Conservation (phyloP, 2,888 invertebrate genomes). For the Margaritifera margaritifera region DNA sequence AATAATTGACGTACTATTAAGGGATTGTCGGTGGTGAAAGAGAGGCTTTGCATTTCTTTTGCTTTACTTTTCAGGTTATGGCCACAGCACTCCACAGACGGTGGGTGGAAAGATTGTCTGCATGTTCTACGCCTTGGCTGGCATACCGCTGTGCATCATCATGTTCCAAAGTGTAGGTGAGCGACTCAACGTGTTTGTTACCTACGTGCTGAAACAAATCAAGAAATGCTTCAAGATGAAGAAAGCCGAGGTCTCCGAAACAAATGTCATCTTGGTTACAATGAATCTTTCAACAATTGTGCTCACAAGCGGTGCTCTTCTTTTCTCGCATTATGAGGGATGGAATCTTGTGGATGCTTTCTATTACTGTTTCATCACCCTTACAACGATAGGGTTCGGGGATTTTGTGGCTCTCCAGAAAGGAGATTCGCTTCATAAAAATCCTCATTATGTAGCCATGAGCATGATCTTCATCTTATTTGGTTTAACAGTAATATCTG, state of each 20-base stretch:
- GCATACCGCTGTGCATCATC: slow-evolving; percentile 95
- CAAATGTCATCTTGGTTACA: slow-evolving; percentile 91
- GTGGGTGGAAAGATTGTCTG: slow-evolving; percentile 98
- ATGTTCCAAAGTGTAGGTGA: slow-evolving; percentile 99
- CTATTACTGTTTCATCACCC: slow-evolving; percentile 98
- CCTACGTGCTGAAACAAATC: slow-evolving; percentile 90
- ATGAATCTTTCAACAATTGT: slow-evolving; percentile 90
- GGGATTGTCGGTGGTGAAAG: too few species aligned
- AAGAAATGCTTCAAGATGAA: slow-evolving; percentile 90
- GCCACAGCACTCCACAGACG: slow-evolving; percentile 98
- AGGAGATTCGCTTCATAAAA: slow-evolving; percentile 92
- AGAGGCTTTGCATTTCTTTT: too few species aligned
- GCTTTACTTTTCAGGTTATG: slow-evolving; percentile 83
- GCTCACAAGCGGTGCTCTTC: slow-evolving; percentile 94
- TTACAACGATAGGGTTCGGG: slow-evolving; percentile 97
- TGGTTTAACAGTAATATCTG: slow-evolving; percentile 97
- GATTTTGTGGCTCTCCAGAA: slow-evolving; percentile 99
- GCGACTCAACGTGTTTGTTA: slow-evolving; percentile 96
- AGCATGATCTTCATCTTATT: slow-evolving; percentile 98
- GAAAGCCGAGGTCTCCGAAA: slow-evolving; percentile 84
- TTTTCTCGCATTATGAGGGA: slow-evolving; percentile 94
- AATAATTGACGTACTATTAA: too few species aligned
- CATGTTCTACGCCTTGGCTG: slow-evolving; percentile 87
- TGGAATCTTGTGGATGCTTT: slow-evolving; percentile 93
- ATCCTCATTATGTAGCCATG: slow-evolving; percentile 97